Evolutionary conservation across 2,113 vertebrate genomes (phyloP).

Genomic region (Cyanoramphus novaezelandiae): DNA sequence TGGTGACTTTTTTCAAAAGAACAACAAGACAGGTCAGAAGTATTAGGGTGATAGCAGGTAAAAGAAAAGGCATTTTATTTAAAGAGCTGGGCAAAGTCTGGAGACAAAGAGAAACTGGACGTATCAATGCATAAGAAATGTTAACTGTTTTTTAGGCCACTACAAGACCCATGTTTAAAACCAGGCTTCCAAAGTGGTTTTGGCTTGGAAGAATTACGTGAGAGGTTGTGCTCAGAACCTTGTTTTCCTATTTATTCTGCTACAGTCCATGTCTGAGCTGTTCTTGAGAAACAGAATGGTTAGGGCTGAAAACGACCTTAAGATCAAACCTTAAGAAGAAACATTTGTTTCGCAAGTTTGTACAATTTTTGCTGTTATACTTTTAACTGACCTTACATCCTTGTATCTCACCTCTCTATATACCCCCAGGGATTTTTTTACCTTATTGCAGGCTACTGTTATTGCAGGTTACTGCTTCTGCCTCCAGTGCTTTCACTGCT

Average conservation of each 20-base stretch:
- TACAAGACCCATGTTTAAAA: not conserved
- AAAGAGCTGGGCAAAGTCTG: not conserved
- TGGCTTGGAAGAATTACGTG: not conserved
- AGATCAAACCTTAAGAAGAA: not conserved
- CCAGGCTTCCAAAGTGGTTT: not conserved
- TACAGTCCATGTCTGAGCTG: not conserved
- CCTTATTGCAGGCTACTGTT: too few species aligned
- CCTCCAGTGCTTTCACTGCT: not conserved
- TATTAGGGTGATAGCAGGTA: not conserved
- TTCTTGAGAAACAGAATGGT: not conserved
- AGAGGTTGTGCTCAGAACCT: not conserved
- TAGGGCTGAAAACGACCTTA: not conserved
- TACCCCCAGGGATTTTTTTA: not conserved
- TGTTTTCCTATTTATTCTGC: not conserved
- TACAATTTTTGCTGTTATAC: not conserved
- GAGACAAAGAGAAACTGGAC: not conserved
- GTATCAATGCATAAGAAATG: not conserved
- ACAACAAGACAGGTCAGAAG: rapidly evolving
- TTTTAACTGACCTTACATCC: not conserved
- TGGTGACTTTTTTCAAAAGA: not conserved
- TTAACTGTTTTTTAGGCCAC: not conserved
- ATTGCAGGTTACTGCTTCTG: not conserved
- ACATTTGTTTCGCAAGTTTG: rapidly evolving
- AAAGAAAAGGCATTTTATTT: not conserved
- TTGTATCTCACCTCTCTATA: not conserved